Conservation (phyloP, 2,888 invertebrate genomes). For the Latheticus oryzae region DNA sequence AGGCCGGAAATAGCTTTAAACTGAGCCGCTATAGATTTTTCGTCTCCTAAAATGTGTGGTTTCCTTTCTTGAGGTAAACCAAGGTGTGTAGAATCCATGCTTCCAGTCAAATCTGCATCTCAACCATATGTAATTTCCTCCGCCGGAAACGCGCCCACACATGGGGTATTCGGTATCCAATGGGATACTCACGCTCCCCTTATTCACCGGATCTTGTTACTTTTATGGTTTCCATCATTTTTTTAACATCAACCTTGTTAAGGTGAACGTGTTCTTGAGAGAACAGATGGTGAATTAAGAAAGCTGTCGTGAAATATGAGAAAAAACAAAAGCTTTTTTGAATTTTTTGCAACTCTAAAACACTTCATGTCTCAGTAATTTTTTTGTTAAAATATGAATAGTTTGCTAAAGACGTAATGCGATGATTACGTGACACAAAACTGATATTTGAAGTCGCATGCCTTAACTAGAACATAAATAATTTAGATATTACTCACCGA, state of each 20-base stretch:
- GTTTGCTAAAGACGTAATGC: too few relatives aligned
- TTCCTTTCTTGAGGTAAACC: conserved; percentile 30
- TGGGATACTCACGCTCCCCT: conserved; percentile 18
- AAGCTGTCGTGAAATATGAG: conserved; percentile 25
- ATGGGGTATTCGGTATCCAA: conserved; percentile 21
- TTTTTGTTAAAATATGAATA: too few relatives aligned
- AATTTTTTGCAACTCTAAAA: too few relatives aligned
- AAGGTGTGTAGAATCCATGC: conserved; percentile 32
- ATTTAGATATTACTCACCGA: too few relatives aligned
- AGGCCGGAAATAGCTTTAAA: conserved; percentile 25
- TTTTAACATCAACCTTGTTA: conserved; percentile 32
- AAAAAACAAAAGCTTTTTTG: conserved; percentile 14
- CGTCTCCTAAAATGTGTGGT: conserved; percentile 7
- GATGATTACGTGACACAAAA: too few relatives aligned
- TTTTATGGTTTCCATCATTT: conserved; percentile 36
- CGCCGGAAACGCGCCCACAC: conserved; percentile 38
- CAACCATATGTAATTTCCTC: conserved; percentile 35
- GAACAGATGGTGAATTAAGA: conserved; percentile 12
- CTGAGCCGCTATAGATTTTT: conserved; percentile 21
- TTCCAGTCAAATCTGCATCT: conserved; percentile 20
- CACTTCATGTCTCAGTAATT: too few relatives aligned
- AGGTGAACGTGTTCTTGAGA: conserved; percentile 25
- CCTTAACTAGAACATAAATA: too few relatives aligned
- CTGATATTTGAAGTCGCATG: too few relatives aligned
- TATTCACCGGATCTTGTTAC: conserved; percentile 34